Conservation (phyloP, 2,113 vertebrate genomes). For the Lepus europaeus region DNA sequence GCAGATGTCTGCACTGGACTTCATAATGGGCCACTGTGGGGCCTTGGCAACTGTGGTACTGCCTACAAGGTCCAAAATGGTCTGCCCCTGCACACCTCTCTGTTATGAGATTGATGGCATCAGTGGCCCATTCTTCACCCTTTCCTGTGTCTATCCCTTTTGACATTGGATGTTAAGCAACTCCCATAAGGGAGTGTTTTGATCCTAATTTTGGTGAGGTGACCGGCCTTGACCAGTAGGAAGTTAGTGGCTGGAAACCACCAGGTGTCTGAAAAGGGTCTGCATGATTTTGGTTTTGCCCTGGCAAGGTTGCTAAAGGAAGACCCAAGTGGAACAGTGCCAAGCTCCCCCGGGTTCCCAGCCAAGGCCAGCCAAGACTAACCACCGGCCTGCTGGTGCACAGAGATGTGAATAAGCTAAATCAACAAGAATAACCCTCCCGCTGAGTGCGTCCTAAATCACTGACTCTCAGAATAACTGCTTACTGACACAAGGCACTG, state of each 20-base stretch:
- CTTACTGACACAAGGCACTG: neutral
- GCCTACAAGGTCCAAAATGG: neutral
- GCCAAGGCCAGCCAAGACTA: slow-evolving; percentile 11
- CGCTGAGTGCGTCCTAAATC: neutral
- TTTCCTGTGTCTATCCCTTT: neutral
- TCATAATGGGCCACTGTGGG: neutral
- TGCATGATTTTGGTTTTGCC: neutral
- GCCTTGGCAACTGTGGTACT: neutral
- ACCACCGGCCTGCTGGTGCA: neutral
- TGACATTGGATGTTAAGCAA: neutral
- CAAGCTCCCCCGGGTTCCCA: neutral
- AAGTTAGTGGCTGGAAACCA: neutral
- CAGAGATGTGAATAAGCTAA: neutral
- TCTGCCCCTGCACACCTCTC: neutral
- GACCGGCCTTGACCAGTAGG: neutral
- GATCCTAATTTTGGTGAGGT: neutral
- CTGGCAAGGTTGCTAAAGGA: neutral
- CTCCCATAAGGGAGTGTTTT: neutral
- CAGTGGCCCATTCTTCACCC: neutral
- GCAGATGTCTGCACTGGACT: neutral
- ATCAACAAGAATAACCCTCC: neutral
- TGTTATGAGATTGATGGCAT: neutral
- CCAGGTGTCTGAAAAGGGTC: neutral
- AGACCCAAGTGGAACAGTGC: neutral
- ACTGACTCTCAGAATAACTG: neutral